Percentiles rank a stretch among this genome's conserved stretches.
Evolutionary conservation across 2,888 invertebrate genomes (phyloP).

Genomic region (Tortrix viridana): DNA sequence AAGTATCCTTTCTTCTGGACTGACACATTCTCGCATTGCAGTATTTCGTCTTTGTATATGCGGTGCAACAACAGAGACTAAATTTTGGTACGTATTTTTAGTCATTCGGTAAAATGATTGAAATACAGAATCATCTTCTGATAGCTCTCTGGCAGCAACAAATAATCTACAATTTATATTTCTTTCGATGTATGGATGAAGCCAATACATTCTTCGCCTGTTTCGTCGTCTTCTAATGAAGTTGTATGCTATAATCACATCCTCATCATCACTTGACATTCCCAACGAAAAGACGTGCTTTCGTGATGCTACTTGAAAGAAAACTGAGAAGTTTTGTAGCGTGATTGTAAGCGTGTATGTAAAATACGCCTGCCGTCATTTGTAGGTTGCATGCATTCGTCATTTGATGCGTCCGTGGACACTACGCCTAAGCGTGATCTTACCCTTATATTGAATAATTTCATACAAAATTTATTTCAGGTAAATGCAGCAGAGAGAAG

Average conservation of each 20-base stretch:
- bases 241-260: conserved; percentile 35
- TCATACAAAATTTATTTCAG: too few species aligned
- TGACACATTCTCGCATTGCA: too few species aligned
- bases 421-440: neutral
- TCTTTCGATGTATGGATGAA: conserved; percentile 22
- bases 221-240: conserved; percentile 37
- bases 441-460: too few species aligned
- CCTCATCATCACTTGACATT: conserved; percentile 38
- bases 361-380: neutral
- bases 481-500: too few species aligned
- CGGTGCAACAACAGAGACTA: too few species aligned
- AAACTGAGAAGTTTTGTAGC: neutral
- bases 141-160: conserved; percentile 33
- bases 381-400: neutral
- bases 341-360: neutral
- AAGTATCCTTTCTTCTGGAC: too few species aligned
- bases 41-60: too few species aligned
- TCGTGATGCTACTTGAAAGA: neutral
- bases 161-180: conserved; percentile 30
- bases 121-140: conserved; percentile 30
- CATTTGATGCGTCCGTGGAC: neutral
- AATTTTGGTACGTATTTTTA: neutral
- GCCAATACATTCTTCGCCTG: conserved; percentile 5
- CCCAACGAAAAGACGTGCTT: neutral
- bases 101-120: conserved; percentile 31